A percentile compares a stretch with the other conserved stretches of the same genome.
These are phyloP conservation scores for Paracentrotus lividus DNA, from an alignment of 53 echinoderm and acorn worm species.

Conservation along the genomic window DNA sequence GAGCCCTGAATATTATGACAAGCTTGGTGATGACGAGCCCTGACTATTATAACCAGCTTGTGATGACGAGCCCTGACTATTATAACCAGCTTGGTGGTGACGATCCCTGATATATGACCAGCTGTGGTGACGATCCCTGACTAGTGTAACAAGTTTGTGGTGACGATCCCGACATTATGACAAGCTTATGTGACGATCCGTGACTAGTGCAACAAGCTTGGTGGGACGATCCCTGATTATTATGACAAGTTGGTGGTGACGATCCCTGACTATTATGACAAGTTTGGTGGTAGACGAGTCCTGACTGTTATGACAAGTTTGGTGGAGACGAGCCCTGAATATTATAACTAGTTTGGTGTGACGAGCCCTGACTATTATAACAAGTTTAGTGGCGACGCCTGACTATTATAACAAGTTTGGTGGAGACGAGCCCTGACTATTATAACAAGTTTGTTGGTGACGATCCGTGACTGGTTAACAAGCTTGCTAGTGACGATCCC, in stretches of 20 bases:
- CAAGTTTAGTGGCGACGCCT: background rate
- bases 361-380: background rate
- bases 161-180: background rate
- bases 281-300: background rate
- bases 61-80: background rate
- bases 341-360: background rate
- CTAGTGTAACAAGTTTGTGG: background rate
- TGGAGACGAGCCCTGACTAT: background rate
- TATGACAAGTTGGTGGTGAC: background rate
- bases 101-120: background rate
- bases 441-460: background rate
- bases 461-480: background rate
- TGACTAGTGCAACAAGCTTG: background rate
- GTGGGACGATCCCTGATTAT: background rate
- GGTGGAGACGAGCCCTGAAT: background rate
- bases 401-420: background rate
- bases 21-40: background rate
- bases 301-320: background rate
- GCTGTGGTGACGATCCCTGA: background rate
- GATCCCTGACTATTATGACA: background rate
- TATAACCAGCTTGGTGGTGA: background rate
- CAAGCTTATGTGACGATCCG: background rate
- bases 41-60: background rate
- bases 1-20: background rate
- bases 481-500: background rate